Evolutionary conservation across 1,140 invertebrate species (phyloP).

Genomic region (Meloidogyne exigua): DNA sequence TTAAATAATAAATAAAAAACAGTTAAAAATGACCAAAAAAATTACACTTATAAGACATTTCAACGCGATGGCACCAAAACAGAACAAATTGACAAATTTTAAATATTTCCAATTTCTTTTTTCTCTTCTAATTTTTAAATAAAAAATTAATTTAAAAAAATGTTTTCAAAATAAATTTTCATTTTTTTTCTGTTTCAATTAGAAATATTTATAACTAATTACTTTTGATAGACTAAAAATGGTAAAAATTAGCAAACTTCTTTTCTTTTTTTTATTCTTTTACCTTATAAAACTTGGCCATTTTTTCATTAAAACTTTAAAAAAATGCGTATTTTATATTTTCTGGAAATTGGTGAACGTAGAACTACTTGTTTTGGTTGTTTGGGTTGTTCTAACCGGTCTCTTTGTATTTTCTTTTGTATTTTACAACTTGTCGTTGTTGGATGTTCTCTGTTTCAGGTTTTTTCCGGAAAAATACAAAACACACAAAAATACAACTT

Average conservation of each 20-base stretch:
- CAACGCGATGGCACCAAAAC: too few relatives aligned
- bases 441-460: slow-evolving; percentile 37
- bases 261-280: not conserved
- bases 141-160: not conserved
- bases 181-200: not conserved
- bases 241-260: slow-evolving; percentile 10
- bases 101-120: too few relatives aligned
- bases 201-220: not conserved
- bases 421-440: slow-evolving; percentile 33
- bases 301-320: not conserved
- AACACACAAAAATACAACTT: not conserved
- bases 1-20: too few relatives aligned
- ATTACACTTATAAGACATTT: too few relatives aligned
- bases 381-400: slow-evolving; percentile 33
- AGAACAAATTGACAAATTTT: too few relatives aligned
- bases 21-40: too few relatives aligned
- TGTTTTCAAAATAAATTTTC: not conserved
- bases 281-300: not conserved
- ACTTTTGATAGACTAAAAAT: not conserved
- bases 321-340: slow-evolving; percentile 22
- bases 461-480: not conserved
- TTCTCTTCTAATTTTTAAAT: too few relatives aligned
- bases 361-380: slow-evolving; percentile 23
- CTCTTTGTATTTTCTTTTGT: slow-evolving; percentile 33
- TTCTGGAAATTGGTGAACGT: slow-evolving; percentile 17